Conservation (phyloP, 2,888 invertebrate species). For the Idaea aversata region DNA sequence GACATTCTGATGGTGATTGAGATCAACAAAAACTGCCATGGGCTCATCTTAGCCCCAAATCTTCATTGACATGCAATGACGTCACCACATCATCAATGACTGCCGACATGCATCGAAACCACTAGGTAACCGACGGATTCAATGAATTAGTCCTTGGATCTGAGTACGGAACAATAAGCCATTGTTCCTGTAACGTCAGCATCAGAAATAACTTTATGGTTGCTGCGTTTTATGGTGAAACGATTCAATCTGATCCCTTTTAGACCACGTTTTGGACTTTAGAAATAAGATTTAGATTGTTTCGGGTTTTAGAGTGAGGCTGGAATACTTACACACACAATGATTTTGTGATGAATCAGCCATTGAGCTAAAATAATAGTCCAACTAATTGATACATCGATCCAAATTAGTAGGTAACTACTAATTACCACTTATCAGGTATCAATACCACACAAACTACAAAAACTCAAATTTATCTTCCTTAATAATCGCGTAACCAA, state of each 20-base stretch:
- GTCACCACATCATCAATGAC: not conserved
- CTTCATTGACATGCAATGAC: not conserved
- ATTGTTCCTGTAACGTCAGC: slow-evolving; percentile 12
- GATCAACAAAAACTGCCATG: not conserved
- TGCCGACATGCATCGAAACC: not conserved
- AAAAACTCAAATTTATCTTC: not conserved
- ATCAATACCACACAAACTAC: not conserved
- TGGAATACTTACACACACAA: too few species aligned
- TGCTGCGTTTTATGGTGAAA: not conserved
- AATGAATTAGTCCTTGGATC: slow-evolving; percentile 18
- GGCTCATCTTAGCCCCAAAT: not conserved
- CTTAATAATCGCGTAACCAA: not conserved
- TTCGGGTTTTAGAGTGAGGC: not conserved
- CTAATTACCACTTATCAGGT: not conserved
- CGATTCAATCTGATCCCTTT: not conserved
- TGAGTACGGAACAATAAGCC: slow-evolving; percentile 15
- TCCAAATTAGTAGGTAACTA: not conserved
- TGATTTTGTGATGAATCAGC: not conserved
- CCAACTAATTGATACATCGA: not conserved
- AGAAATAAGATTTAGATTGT: not conserved
- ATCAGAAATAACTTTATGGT: slow-evolving; percentile 12
- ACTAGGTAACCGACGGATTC: not conserved
- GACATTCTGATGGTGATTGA: not conserved
- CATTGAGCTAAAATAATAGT: not conserved
- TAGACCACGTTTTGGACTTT: not conserved